Evolutionary conservation across 2,888 invertebrate species (phyloP), one percentile per base, ranked within the genome.

Genomic region (Tineola bisselliella): DNA sequence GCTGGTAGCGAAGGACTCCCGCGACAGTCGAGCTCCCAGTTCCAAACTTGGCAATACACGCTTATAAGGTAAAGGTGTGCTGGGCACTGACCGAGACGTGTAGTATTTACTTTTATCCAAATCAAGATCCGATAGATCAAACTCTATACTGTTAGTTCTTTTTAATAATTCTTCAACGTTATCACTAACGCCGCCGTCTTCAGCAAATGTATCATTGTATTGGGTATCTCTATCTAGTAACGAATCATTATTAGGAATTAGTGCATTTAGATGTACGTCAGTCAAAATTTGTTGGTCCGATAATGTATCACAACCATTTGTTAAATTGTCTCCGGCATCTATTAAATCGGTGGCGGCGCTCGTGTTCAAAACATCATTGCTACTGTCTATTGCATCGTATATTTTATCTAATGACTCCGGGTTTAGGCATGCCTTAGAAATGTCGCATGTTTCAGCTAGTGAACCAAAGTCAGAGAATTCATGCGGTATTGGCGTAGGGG

Each of bases 381-480:
- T 84, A 68, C 82, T 88, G 66, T 89, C 89, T 62, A 91, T 81
- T 12, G 91, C 90, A 65, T 91, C 89, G 62, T 92, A 88, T 64
- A 92, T 91, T 72, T 90, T 90, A 64, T 89, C 90, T 25, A 92
- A 83, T 43, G 91, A 91, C 68, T 91, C 91, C 3, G 89, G 83
- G 63, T 89, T 84, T 15, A 89, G 77, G 2, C 88, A 83, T 13
- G 84, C 87, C 66, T 75, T 84, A 2, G 87, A 83, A 65, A 88
- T 82, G 63, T 87, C 87, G 64, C 90, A 90, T 0, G 89, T 77
- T 54, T 89, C 89, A 4, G 88, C 87, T 56, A 91, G 88, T 0
- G 90, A 86, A 44, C 89, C 91, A 65, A 93, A 92, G 69, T 93
- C 93, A 63, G 90, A 90, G 70, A 92, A 93, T 69, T 93, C 93